phyloP scores from a whole-genome alignment of 2,888 invertebrate genomes.

The Caenorhabditis panamensis region DNA sequence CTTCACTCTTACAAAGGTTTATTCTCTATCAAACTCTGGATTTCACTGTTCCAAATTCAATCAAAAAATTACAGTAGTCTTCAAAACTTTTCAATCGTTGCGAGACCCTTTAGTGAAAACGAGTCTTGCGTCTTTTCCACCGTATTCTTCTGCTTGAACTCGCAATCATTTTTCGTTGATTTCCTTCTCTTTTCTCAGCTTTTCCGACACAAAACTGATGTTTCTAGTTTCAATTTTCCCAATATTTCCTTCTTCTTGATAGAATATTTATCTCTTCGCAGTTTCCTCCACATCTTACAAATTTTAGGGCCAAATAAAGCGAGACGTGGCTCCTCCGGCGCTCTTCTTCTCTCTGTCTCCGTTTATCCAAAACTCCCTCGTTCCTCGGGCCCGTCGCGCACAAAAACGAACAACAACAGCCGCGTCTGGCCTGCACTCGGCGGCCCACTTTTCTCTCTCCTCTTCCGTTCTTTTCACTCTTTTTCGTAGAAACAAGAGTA shows the following conservation, averaged over 20 bases:
- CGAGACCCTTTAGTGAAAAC: background rate
- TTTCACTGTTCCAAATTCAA: background rate
- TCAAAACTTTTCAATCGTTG: background rate
- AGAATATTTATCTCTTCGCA: background rate
- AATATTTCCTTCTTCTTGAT: background rate
- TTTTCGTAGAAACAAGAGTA: conserved; percentile 10
- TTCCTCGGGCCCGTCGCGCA: conserved; percentile 6
- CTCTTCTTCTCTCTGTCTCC: conserved; percentile 24
- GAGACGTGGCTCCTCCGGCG: background rate
- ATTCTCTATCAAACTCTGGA: background rate
- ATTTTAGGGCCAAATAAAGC: conserved; percentile 32
- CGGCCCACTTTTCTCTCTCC: conserved; percentile 6
- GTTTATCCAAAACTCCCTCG: background rate
- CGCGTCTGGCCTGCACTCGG: conserved; percentile 16
- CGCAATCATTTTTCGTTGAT: background rate
- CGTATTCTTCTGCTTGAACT: too few relatives aligned
- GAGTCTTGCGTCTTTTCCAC: too few relatives aligned
- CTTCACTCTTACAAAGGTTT: too few relatives aligned
- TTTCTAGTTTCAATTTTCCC: background rate
- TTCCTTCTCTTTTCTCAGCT: background rate
- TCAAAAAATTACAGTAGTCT: background rate
- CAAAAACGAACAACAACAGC: conserved; percentile 44
- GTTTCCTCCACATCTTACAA: too few relatives aligned
- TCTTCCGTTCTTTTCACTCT: conserved; percentile 30
- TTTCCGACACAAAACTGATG: background rate